Evolutionary conservation across 1,140 invertebrate genomes (phyloP), one percentile per base, ranked within the genome.

Genomic region (Lycorma delicatula): DNA sequence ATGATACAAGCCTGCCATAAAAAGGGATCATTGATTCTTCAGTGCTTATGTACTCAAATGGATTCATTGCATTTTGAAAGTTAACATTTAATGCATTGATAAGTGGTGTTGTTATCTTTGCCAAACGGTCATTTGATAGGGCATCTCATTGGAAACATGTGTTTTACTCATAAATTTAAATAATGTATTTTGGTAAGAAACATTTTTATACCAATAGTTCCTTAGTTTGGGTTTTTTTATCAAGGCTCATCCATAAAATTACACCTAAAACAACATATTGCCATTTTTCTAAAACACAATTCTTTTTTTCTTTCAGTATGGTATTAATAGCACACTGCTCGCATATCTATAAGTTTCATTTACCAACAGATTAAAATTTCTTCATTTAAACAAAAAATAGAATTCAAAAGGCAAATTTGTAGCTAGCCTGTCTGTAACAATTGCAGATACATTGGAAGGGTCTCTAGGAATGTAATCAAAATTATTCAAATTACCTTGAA

Each of bases 361-460:
- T 34, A 13, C 60, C 23, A 47, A 55, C 22, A 52, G 23, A 44
- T 3, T n/a, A 34, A 56, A 18, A 53, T 44, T 23, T 34, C n/a
- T n/a, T 9, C 31, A 9, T 9, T 34, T n/a, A 34, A 34, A 34
- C 9, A 34, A 9, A 34, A 9, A 9, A n/a, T 34, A 34, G 31
- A 9, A 34, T n/a, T 34, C n/a, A n/a, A n/a, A n/a, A n/a, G n/a
- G n/a, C n/a, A n/a, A n/a, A n/a, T n/a, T n/a, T n/a, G n/a, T n/a
- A n/a, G n/a, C n/a, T n/a, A n/a, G n/a, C n/a, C n/a, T n/a, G n/a
- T n/a, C n/a, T n/a, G n/a, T n/a, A n/a, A n/a, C n/a, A n/a, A n/a
- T n/a, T n/a, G n/a, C n/a, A n/a, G n/a, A n/a, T n/a, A n/a, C n/a
- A n/a, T n/a, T n/a, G n/a, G n/a, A n/a, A n/a, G n/a, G n/a, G n/a